Evolutionary conservation across 2,797 vertebrate genomes (phyloP), one percentile per base, ranked within the genome.

Genomic region (Trachops cirrhosus): DNA sequence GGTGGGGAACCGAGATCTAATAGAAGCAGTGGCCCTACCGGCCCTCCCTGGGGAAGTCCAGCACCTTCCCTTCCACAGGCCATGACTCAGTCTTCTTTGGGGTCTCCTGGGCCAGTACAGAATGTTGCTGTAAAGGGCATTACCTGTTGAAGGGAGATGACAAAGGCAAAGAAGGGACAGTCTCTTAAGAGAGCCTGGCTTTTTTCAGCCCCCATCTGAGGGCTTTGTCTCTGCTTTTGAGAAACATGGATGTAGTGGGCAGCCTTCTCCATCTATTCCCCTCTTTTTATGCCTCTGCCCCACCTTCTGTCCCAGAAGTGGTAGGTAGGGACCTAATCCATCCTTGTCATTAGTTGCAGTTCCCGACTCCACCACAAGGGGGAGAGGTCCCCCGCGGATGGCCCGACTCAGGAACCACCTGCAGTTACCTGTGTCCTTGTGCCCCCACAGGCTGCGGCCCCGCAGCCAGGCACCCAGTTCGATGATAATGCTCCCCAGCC

Each of bases 41-140:
- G 1, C 14, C 80, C 74, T 75, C 46, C 12, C 7, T 57, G 21
- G 52, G 34, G 4, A 4, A 3, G 48, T 48, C 59, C 86, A 73
- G 73, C 18, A 2, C 14, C 77, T 75, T 71, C 52, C 14, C 46
- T 12, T 48, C 46, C 44, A 44, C 44, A 22, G 79, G 26, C 41
- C n/a, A 16, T 0, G 29, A 50, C 11, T 50, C n/a, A 0, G 9
- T 70, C 39, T 32, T 37, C 54, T 46, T 54, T 16, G 89, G 90
- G 24, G 18, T 2, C 3, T 41, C 19, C 6, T 19, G 32, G 89
- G 52, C 22, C 14, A 6, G 73, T 68, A 46, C 0, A 94, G 86
- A 57, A 93, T 71, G 7, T 91, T 96, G 57, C 73, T 29, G 12
- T 95, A 97, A 11, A 96, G 10, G 18, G 79, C 77, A 15, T 74